Percentiles rank a stretch among this genome's conserved stretches.
phyloP scores from a whole-genome alignment of 2,888 invertebrate species.

The Tetropium fuscum region DNA sequence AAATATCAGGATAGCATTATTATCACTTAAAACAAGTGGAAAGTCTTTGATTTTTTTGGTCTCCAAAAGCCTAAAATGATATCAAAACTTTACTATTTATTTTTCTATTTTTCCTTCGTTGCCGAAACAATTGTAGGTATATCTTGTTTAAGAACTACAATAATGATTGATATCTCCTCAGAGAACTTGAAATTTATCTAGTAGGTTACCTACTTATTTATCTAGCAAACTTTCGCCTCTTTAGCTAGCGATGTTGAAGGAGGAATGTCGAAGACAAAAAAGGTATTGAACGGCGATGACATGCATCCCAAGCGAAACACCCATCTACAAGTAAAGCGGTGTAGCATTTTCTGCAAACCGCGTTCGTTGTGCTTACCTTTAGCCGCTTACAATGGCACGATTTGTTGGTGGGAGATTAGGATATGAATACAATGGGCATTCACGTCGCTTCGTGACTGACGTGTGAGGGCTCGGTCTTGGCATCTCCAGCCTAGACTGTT shows the following conservation, averaged over 20 bases:
- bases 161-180: not conserved
- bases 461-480: slow-evolving; percentile 36
- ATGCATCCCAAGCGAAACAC: not conserved
- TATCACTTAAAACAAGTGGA: too few relatives aligned
- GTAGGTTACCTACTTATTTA: not conserved
- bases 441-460: slow-evolving; percentile 42
- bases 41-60: too few relatives aligned
- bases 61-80: too few relatives aligned
- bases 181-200: not conserved
- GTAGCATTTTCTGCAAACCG: slow-evolving; percentile 17
- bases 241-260: not conserved
- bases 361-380: slow-evolving; percentile 20
- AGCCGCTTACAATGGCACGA: slow-evolving; percentile 35
- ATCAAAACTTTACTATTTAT: too few relatives aligned
- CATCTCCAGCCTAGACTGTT: slow-evolving; percentile 35
- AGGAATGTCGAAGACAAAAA: too few relatives aligned
- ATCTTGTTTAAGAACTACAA: not conserved
- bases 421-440: slow-evolving; percentile 45
- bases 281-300: too few relatives aligned
- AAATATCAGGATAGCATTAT: too few relatives aligned
- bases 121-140: not conserved
- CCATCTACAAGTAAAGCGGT: slow-evolving; percentile 5
- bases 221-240: not conserved
- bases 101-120: too few relatives aligned
- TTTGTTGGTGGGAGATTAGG: slow-evolving; percentile 44